Percentiles rank a stretch among this genome's conserved stretches.
These are phyloP conservation scores for Microchrysa polita DNA, from an alignment of 2,888 invertebrate genomes.

Conservation along the genomic window DNA sequence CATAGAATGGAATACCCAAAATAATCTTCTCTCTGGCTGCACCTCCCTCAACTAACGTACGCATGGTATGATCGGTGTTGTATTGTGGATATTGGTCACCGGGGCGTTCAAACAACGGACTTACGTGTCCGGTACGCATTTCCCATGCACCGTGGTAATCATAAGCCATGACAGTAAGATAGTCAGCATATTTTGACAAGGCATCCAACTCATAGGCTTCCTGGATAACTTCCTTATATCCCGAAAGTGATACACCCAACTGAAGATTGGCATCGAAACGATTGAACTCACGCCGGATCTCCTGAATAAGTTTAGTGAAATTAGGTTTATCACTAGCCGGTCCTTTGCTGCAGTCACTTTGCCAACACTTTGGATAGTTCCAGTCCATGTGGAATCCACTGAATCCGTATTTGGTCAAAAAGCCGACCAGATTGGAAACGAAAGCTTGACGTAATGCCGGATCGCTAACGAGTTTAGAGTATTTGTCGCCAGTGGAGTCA, in stretches of 20 bases:
- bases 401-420: conserved; percentile 79
- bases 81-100: conserved; percentile 79
- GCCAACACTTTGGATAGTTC: conserved; percentile 96
- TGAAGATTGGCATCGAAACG: conserved; percentile 68
- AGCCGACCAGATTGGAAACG: conserved; percentile 74
- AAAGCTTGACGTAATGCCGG: conserved; percentile 75
- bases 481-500: conserved; percentile 88
- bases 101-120: conserved; percentile 75
- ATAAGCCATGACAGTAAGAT: conserved; percentile 86
- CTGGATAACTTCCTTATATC: conserved; percentile 90
- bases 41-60: conserved; percentile 77
- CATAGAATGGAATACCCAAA: conserved; percentile 88
- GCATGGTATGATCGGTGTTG: conserved; percentile 83
- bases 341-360: conserved; percentile 86
- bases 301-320: conserved; percentile 78
- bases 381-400: conserved; percentile 91
- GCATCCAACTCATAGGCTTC: conserved; percentile 82
- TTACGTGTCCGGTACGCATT: conserved; percentile 79
- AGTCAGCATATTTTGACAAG: conserved; percentile 77
- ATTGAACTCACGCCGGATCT: conserved; percentile 62
- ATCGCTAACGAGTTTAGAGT: conserved; percentile 79
- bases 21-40: conserved; percentile 79
- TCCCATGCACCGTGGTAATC: conserved; percentile 95
- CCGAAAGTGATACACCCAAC: conserved; percentile 85
- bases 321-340: conserved; percentile 81